phyloP scores from a whole-genome alignment of 37 sponge, comb jelly and placozoan species.

The Geodia barretti region DNA sequence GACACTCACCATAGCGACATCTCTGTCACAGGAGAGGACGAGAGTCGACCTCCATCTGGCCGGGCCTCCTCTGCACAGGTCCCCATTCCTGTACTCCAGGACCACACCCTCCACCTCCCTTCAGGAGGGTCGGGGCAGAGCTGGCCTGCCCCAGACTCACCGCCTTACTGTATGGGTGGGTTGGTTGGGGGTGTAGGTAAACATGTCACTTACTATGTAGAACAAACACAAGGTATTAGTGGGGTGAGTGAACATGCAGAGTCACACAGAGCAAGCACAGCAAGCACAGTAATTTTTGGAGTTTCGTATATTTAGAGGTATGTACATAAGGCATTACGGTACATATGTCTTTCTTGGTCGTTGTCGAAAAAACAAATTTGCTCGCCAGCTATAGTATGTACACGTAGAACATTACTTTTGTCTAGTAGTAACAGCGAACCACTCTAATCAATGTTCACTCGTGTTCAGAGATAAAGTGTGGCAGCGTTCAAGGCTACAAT shows the following conservation, averaged over 20 bases:
- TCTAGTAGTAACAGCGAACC: no score
- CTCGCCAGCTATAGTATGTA: neutral
- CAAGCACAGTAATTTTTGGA: neutral
- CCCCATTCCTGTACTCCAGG: constrained; percentile 38
- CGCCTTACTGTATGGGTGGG: neutral
- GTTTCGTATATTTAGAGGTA: neutral
- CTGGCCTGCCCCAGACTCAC: constrained; percentile 38
- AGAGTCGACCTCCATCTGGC: constrained; percentile 16
- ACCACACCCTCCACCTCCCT: constrained; percentile 26
- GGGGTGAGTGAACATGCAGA: neutral
- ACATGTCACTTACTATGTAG: neutral
- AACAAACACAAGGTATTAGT: neutral
- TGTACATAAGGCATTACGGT: neutral
- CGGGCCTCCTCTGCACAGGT: constrained; percentile 2
- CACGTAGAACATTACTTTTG: neutral
- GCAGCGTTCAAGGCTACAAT: no score
- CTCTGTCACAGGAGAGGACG: constrained; percentile 40
- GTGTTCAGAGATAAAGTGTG: no score
- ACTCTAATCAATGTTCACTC: no score
- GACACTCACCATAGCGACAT: constrained; percentile 36
- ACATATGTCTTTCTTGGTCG: no score
- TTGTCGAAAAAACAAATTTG: no score
- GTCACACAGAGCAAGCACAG: neutral
- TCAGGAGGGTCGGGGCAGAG: constrained; percentile 8
- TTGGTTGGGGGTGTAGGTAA: neutral